Evolutionary conservation across 2,888 invertebrate genomes (phyloP), one percentile per base, ranked within the genome.

Genomic region (Dascillus cervinus): DNA sequence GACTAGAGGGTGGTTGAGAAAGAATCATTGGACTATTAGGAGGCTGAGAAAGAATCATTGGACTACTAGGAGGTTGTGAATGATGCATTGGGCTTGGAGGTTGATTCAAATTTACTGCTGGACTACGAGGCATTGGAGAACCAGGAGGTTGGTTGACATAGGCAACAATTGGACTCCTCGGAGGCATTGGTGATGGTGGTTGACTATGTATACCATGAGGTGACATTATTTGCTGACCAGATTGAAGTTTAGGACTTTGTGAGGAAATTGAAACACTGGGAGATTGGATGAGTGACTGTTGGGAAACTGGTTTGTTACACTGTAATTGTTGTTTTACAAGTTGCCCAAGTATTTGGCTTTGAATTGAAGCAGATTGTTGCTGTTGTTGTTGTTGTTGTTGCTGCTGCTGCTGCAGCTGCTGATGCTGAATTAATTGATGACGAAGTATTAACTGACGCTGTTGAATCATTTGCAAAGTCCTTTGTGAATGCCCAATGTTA

Each of bases 121-220:
- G 74, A 20, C 74, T 73, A 15, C 75, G 65, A 2, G 73, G 60
- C 42, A 73, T 64, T 2, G 77, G 77, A 1, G 77, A 76, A 23
- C 69, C 65, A 1, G 77, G 75, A 36, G 72, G 73, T 26, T 53
- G 56, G 13, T 50, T 47, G 29, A 41, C 46, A 32, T 30, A 39
- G 15, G 39, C 26, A 25, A 64, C 43, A 58, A 65, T 60, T 1
- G 66, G 64, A 45, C 67, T 67, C 38, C 65, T 60, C 15, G 64
- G 64, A 4, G 66, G 62, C 59, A 67, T 66, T 3, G 67, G 67
- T 3, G 66, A 66, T 10, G 63, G 59, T 2, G 67, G 66, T 29
- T 58, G 58, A 25, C 47, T 44, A 17, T 59, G 59, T 62, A 64
- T 59, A 14, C 58, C 64, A 49, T 57, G 62, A 3, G 64, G 65